Base-by-base conservation (phyloP, 2,113 vertebrate genomes). In the Diglossa brunneiventris region DNA sequence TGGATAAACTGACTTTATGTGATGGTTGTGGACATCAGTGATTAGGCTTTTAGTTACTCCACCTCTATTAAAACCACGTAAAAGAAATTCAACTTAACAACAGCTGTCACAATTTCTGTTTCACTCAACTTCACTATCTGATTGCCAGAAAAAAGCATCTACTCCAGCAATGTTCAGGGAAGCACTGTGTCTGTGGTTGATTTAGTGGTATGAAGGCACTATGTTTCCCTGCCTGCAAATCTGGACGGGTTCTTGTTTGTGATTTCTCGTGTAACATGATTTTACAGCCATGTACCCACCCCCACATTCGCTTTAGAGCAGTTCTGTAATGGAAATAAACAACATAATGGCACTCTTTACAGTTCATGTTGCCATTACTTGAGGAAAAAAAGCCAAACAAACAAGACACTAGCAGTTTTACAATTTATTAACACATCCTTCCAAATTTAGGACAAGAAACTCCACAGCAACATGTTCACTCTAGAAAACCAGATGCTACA, bases 321-420 rank as follows among this genome's bases (percentile, higher is more conserved):
- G 85, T 31, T 30, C 41, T 35, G 83, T 61, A 94, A 94, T 68
- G 59, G 94, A 95, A 95, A 90, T 33, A 83, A 55, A 92, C 62
- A 89, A 52, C 23, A 35, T 33, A 42, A 70, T 7, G 7, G 44
- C 52, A 50, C n/a, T 69, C 84, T 82, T 83, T 79, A 89, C 62
- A 50, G 78, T 59, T 93, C 95, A 77, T 21, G 83, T 91, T 94
- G 68, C 22, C 74, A 46, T 95, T 92, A 78, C 75, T 92, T 68
- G 30, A 73, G 83, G 39, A 59, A 83, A 81, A 69, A 50, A 53
- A 53, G 78, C 10, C 39, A 68, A 28, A 49, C 44, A 55, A 83
- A 73, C 58, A 78, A 83, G 53, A 89, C 72, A 83, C 22, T 67
- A 35, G 61, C 67, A 96, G 46, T 50, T 89, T 87, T 83, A 88